Percentiles rank a stretch among this genome's conserved stretches.
These are phyloP conservation scores for Phyllopteryx taeniolatus DNA, from an alignment of 2,113 vertebrate species.

Conservation along the genomic window DNA sequence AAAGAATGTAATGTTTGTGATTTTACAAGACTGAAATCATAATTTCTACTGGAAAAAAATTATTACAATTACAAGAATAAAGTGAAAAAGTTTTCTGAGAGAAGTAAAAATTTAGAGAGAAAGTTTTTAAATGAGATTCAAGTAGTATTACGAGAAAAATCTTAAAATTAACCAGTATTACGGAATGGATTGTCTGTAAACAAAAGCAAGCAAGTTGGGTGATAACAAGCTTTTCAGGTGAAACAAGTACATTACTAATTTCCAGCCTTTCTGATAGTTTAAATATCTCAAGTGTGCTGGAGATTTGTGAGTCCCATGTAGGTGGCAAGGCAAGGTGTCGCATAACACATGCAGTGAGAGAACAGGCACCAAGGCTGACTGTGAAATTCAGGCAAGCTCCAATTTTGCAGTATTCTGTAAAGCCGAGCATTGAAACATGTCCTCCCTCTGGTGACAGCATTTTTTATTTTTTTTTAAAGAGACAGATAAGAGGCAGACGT, in stretches of 20 bases:
- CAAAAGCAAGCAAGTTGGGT: background rate
- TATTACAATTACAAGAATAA: too few species aligned
- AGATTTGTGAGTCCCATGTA: background rate
- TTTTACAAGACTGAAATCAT: too few species aligned
- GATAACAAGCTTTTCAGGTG: background rate
- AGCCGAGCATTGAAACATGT: background rate
- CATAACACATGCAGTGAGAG: background rate
- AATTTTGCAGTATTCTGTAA: background rate
- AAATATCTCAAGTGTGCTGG: background rate
- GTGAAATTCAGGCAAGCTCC: background rate
- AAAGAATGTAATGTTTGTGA: too few species aligned
- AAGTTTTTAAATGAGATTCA: background rate
- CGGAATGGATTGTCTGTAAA: too few species aligned
- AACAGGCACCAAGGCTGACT: conserved; percentile 1
- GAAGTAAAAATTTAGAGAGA: background rate
- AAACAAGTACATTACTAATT: background rate
- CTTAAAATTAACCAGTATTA: too few species aligned
- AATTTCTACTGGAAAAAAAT: too few species aligned
- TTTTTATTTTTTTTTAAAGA: background rate
- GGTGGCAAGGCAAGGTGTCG: background rate
- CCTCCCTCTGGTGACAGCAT: background rate
- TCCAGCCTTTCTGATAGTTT: background rate
- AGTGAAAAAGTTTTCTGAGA: too few species aligned
- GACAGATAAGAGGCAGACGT: background rate
- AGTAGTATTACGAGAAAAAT: background rate